These are phyloP conservation scores for Girardinus metallicus DNA, from an alignment of 2,797 vertebrate genomes.

Conservation along the genomic window DNA sequence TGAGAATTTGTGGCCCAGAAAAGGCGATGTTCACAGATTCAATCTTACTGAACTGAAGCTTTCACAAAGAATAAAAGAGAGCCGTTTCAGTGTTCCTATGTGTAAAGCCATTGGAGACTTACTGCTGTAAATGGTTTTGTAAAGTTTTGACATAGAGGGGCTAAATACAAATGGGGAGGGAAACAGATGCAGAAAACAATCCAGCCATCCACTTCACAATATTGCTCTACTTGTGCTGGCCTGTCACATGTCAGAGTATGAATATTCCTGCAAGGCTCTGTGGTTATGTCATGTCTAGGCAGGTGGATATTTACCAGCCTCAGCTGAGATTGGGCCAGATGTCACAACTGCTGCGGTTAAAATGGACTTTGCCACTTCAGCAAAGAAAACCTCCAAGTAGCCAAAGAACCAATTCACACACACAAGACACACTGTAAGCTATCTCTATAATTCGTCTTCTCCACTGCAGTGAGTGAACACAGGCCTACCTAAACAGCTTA, in stretches of 20 bases:
- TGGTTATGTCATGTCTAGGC: conserved; percentile 48
- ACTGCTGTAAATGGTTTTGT: background rate
- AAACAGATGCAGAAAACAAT: background rate
- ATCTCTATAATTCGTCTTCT: conserved; percentile 50
- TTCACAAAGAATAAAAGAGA: background rate
- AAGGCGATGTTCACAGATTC: background rate
- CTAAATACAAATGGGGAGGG: background rate
- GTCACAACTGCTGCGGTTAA: conserved; percentile 44
- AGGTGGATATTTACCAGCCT: conserved; percentile 51
- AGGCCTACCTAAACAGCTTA: conserved; percentile 16
- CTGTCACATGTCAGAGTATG: background rate
- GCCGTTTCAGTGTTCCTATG: background rate
- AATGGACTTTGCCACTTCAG: conserved; percentile 71
- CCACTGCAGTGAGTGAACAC: conserved; percentile 51
- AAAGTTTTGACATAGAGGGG: background rate
- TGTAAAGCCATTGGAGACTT: background rate
- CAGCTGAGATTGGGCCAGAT: conserved; percentile 54
- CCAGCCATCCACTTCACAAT: background rate
- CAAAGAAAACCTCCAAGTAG: conserved; percentile 49
- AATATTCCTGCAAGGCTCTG: background rate
- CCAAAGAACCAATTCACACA: conserved; percentile 9
- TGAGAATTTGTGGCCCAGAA: background rate
- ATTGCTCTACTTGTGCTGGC: background rate
- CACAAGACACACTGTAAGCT: conserved; percentile 22
- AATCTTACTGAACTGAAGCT: background rate